These are phyloP conservation scores for Protonemura montana DNA, from an alignment of 2,888 invertebrate genomes.

Conservation along the genomic window DNA sequence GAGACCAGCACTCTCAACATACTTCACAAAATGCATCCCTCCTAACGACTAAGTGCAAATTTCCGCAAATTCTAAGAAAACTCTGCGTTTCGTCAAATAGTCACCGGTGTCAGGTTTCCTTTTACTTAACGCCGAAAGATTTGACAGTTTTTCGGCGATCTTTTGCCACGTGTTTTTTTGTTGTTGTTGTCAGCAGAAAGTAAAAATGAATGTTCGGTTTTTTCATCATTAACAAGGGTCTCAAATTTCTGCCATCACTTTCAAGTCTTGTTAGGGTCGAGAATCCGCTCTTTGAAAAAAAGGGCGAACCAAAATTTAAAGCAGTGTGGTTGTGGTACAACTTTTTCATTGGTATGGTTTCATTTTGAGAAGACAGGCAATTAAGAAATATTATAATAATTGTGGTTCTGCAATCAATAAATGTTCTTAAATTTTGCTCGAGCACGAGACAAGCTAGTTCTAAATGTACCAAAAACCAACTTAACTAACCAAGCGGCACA, in stretches of 20 bases:
- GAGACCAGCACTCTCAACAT: not conserved
- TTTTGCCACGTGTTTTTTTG: not conserved
- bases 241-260: slow-evolving; percentile 23
- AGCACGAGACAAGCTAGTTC: too few species aligned
- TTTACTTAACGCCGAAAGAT: not conserved
- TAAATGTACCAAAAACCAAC: too few species aligned
- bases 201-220: slow-evolving; percentile 9
- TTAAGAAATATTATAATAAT: too few species aligned
- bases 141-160: not conserved
- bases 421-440: too few species aligned
- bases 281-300: not conserved
- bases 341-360: too few species aligned
- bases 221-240: slow-evolving; percentile 34
- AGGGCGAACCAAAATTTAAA: too few species aligned
- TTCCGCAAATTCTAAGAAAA: not conserved
- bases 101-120: not conserved
- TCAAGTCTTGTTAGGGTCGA: slow-evolving; percentile 33
- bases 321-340: too few species aligned
- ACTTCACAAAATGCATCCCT: not conserved
- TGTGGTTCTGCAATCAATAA: too few species aligned
- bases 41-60: not conserved
- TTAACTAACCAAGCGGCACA: too few species aligned
- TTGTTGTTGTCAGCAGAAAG: not conserved
- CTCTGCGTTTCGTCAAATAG: not conserved
- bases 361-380: too few species aligned